phyloP scores from a whole-genome alignment of 1,140 invertebrate species.

The Hylyphantes graminicola region DNA sequence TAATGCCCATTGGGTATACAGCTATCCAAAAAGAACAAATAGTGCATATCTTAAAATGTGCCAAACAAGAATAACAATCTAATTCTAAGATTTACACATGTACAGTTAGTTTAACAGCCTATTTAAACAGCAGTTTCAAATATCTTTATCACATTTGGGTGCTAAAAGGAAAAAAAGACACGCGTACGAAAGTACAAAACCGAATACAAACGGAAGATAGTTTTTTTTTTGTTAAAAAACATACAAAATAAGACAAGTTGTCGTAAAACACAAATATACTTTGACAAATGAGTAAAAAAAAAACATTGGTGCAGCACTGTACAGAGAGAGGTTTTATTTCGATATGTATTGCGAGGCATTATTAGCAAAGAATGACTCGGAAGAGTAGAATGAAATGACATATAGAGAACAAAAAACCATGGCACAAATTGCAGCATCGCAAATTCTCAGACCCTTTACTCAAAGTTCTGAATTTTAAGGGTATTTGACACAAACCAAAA shows the following conservation, averaged over 20 bases:
- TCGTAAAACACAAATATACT: conserved; percentile 51
- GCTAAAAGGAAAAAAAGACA: conserved; percentile 10
- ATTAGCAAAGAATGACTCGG: conserved; percentile 25
- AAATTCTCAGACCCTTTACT: conserved; percentile 34
- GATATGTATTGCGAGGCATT: conserved; percentile 50
- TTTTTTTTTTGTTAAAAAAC: conserved; percentile 30
- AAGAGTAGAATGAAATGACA: conserved; percentile 1
- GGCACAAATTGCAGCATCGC: conserved; percentile 53
- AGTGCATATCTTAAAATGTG: too few relatives aligned
- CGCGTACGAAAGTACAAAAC: conserved; percentile 50
- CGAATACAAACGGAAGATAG: not conserved
- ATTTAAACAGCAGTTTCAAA: too few relatives aligned
- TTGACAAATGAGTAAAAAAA: conserved; percentile 38
- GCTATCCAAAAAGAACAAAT: too few relatives aligned
- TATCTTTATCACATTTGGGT: conserved; percentile 25
- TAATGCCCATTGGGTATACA: too few relatives aligned
- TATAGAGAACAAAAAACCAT: conserved; percentile 37
- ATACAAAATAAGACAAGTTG: conserved; percentile 31
- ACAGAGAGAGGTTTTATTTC: conserved; percentile 24
- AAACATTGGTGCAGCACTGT: conserved; percentile 36
- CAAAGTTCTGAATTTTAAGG: not conserved
- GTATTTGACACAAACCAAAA: too few relatives aligned
- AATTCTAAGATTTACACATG: too few relatives aligned
- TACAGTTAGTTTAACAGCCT: too few relatives aligned
- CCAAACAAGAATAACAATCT: too few relatives aligned